A percentile compares a stretch with the other conserved stretches of the same genome.
Evolutionary conservation across 2,797 vertebrate genomes (phyloP).

Genomic region (Myripristis murdjan): DNA sequence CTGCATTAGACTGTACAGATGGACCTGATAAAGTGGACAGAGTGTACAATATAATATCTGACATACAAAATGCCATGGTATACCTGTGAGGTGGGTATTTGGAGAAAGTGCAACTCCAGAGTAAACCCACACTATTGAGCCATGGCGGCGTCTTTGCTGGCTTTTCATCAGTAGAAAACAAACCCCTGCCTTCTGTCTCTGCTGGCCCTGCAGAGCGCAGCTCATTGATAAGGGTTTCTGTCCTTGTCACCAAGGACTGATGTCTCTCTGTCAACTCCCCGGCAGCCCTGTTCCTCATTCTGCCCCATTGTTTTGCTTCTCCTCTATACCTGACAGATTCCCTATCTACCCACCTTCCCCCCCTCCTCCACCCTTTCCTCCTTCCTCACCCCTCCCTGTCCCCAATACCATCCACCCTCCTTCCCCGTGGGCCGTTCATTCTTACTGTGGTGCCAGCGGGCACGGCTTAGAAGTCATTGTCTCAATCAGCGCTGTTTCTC

Average conservation of each 20-base stretch:
- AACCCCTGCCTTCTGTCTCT: conserved; percentile 32
- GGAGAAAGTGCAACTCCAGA: conserved; percentile 52
- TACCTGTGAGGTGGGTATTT: conserved; percentile 28
- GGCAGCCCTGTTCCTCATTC: conserved; percentile 81
- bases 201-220: conserved; percentile 62
- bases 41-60: too few species aligned
- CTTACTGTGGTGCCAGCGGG: conserved; percentile 15
- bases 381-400: conserved; percentile 3
- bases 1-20: too few species aligned
- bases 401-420: conserved; percentile 19
- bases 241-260: conserved; percentile 83
- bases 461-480: conserved; percentile 44
- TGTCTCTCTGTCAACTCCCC: conserved; percentile 77
- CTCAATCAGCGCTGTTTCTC: conserved; percentile 57
- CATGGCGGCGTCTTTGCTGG: conserved; percentile 50
- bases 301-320: conserved; percentile 59
- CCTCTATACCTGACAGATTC: conserved; percentile 67
- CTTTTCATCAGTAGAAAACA: conserved; percentile 65
- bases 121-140: conserved; percentile 49
- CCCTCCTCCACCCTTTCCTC: background rate
- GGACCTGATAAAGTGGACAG: too few species aligned
- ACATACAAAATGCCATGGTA: conserved; percentile 17
- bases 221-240: conserved; percentile 77
- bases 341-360: conserved; percentile 35
- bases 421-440: conserved; percentile 25